Base-by-base conservation (phyloP, 1,140 invertebrate genomes). In the Neuroterus valhalla region DNA sequence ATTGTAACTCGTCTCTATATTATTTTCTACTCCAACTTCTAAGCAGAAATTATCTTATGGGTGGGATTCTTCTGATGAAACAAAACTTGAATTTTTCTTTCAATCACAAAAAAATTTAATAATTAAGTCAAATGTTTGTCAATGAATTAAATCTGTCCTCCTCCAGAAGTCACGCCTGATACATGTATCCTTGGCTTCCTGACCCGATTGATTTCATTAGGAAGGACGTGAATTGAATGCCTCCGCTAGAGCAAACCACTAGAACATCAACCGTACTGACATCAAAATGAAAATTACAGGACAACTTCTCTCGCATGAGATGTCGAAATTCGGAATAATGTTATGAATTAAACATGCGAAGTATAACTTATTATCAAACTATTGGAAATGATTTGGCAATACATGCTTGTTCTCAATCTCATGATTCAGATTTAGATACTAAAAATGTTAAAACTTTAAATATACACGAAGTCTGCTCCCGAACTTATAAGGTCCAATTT, bases 141-240 rank as follows among this genome's bases (percentile, higher is more conserved):
- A 14, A n/a, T 14, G 21, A 6, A 62, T 12, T 14, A 26, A 26
- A n/a, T n/a, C n/a, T n/a, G n/a, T n/a, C 26, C 11, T 6, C 19
- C 2, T 23, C 21, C 21, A 23, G 12, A 15, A 62, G 55, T 62
- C 23, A 31, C 15, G 21, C 23, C 15, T 23, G 23, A 62, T 62
- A 62, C 55, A 31, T 38, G 45, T 66, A 44, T 71, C 44, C 19
- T 75, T 62, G 68, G 52, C 48, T 46, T 72, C 31, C 52, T 66
- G 71, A 77, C 66, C 70, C 74, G 76, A 77, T 81, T 82, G 77
- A 82, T 82, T 81, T 77, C 72, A 70, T 75, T 67, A 52, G 43
- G 66, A 43, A 38, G 52, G 69, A 76, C 74, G 75, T 73, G 75
- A 75, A 82, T 77, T 72, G 79, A 82, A 77, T 77, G 50, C 52